phyloP scores from a whole-genome alignment of 2,888 invertebrate species.

The Drosophila setosimentum region DNA sequence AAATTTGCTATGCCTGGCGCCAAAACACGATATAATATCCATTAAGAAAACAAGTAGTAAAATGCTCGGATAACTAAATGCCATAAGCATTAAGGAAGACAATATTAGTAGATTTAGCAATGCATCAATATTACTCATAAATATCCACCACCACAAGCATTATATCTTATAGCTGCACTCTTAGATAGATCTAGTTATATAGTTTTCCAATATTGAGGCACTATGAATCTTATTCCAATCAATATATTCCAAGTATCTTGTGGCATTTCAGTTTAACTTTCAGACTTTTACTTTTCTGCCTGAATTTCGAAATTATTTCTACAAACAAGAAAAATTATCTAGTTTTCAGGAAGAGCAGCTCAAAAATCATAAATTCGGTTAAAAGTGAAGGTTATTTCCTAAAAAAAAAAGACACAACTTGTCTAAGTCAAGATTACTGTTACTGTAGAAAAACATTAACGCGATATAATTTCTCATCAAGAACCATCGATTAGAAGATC shows the following conservation, averaged over 20 bases:
- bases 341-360: not conserved
- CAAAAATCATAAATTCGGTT: too few species aligned
- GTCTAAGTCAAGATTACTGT: not conserved
- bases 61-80: not conserved
- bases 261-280: too few species aligned
- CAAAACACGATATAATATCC: not conserved
- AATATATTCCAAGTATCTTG: not conserved
- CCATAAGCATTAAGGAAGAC: too few species aligned
- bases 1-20: not conserved
- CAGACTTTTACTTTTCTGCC: not conserved
- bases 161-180: not conserved
- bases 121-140: not conserved
- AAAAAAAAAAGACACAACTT: not conserved
- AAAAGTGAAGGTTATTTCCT: too few species aligned
- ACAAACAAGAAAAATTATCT: not conserved
- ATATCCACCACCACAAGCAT: accelerated
- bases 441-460: not conserved
- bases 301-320: not conserved
- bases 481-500: not conserved
- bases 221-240: not conserved
- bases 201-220: not conserved
- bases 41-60: not conserved
- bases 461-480: not conserved
- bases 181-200: not conserved
- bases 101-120: not conserved